Base-by-base conservation (phyloP, 2,888 invertebrate species). In the Melanchra persicariae region DNA sequence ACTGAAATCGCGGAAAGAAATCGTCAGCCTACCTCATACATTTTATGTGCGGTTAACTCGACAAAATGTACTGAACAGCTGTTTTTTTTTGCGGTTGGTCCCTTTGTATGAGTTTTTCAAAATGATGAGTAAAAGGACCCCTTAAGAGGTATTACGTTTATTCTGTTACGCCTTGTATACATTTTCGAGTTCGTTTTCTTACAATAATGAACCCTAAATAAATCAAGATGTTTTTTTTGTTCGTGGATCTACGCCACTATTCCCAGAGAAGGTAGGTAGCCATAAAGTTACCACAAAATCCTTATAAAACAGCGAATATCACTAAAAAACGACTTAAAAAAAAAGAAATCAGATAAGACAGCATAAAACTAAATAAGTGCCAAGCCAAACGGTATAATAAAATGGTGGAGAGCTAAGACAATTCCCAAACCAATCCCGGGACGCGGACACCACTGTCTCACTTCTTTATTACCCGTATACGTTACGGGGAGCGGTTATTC, bases 401-500 rank as follows among this genome's bases (percentile, higher is more conserved):
- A 87, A 88, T 88, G 85, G 87, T 79, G 84, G 81, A 81, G 82
- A 75, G 77, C 76, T 64, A 30, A 77, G 76, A 77, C 86, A 86
- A 86, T 89, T 84, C 87, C 87, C 83, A 79, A 79, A 85, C 83
- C 85, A 85, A 88, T 87, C 77, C 84, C 71, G 55, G n/a, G 67
- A 68, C 81, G 72, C 74, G 81, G 78, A 83, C 85, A 75, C 82
- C 70, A 81, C 75, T 83, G 86, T 87, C 85, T 79, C 74, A 70
- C 68, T 79, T 81, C 83, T 88, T 89, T 88, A 89, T 87, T 85
- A 85, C 85, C 67, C 70, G 74, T 77, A 87, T 87, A 85, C 70
- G 85, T 84, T 84, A 77, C 79, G 40, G 66, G 72, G 51, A 64
- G 74, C 70, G 74, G 74, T 79, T 74, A 77, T 74, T 64, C 81